Evolutionary conservation across 2,888 invertebrate species (phyloP).

Genomic region (Tachina lurida): DNA sequence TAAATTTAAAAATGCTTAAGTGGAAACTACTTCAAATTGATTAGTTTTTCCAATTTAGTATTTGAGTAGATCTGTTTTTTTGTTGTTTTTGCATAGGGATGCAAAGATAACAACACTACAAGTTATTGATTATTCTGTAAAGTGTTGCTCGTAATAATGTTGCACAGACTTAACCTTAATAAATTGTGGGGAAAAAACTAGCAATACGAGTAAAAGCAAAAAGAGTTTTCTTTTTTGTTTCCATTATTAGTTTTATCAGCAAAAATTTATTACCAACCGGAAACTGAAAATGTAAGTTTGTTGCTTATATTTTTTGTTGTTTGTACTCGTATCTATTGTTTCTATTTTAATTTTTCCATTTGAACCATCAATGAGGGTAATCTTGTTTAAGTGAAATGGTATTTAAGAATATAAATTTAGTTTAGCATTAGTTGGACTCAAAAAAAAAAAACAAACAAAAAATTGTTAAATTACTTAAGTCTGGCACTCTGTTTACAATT

Average conservation of each 20-base stretch:
- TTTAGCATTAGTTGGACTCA: neutral
- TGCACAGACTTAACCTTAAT: slow-evolving; percentile 19
- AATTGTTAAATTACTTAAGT: too few relatives aligned
- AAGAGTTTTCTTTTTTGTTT: slow-evolving; percentile 3
- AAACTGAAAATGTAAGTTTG: slow-evolving; percentile 4
- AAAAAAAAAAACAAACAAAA: neutral
- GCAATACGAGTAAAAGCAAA: neutral
- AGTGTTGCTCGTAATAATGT: neutral
- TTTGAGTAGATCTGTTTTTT: slow-evolving; percentile 7
- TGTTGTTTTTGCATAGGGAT: neutral
- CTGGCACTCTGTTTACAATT: too few relatives aligned
- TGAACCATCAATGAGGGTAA: slow-evolving; percentile 20
- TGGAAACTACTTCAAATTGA: slow-evolving; percentile 41
- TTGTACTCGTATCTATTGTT: neutral
- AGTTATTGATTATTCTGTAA: slow-evolving; percentile 17
- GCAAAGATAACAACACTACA: neutral
- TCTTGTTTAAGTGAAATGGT: slow-evolving; percentile 30
- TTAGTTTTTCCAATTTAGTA: slow-evolving; percentile 31
- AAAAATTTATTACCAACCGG: slow-evolving; percentile 8
- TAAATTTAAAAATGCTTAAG: slow-evolving; percentile 18
- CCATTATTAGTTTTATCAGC: neutral
- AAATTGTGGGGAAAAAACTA: too few relatives aligned
- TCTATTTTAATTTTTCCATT: slow-evolving; percentile 6
- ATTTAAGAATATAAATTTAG: slow-evolving; percentile 10
- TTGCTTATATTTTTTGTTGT: neutral